Percentiles rank a stretch among this genome's conserved stretches.
Conservation (phyloP, 1,140 invertebrate species). For the Papilio machaon region DNA sequence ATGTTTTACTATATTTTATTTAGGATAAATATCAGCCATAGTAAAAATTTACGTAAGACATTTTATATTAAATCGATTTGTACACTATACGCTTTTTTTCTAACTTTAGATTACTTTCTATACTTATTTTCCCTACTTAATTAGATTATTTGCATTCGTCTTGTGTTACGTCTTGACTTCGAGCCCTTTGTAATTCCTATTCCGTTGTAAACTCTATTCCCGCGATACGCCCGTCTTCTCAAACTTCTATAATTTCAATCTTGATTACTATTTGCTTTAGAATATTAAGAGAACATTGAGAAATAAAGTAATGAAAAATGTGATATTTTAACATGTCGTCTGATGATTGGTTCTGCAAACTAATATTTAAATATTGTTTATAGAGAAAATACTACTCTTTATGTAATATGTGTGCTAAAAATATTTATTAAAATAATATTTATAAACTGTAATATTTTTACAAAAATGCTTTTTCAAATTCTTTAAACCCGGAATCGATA, state of each 20-base stretch:
- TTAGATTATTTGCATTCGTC: conserved; percentile 61
- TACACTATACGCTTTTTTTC: background rate
- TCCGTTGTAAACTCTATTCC: background rate
- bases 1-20: no score
- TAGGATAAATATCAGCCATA: background rate
- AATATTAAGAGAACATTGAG: background rate
- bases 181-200: conserved; percentile 43
- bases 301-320: background rate
- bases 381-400: no score
- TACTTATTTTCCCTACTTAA: conserved; percentile 35
- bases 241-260: conserved; percentile 58
- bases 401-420: background rate
- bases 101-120: background rate
- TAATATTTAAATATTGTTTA: no score
- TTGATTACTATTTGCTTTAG: conserved; percentile 53
- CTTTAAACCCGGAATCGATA: conserved; percentile 4
- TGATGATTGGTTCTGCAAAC: no score
- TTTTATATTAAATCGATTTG: background rate
- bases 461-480: conserved; percentile 23
- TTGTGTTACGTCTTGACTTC: conserved; percentile 35
- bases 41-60: background rate
- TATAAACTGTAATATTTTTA: background rate
- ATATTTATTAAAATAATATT: background rate
- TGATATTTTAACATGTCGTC: background rate
- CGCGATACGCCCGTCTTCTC: conserved; percentile 47